These are phyloP conservation scores for Siniperca undulata DNA, from an alignment of 2,797 vertebrate species.

Conservation along the genomic window DNA sequence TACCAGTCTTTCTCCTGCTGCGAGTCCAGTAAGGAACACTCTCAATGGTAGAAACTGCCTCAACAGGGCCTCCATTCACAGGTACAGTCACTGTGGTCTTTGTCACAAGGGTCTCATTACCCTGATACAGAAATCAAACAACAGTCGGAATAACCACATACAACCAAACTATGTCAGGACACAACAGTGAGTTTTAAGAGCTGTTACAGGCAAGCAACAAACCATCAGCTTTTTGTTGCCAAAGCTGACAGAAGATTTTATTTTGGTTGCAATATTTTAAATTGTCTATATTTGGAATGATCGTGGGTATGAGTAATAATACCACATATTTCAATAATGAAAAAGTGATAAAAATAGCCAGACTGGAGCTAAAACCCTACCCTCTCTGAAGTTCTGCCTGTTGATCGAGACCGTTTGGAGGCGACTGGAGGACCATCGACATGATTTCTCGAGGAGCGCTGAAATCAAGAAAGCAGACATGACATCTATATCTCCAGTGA, in stretches of 20 bases:
- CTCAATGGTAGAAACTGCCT: slow-evolving; percentile 95
- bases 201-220: neutral
- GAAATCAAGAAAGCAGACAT: slow-evolving; percentile 50
- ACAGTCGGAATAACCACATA: neutral
- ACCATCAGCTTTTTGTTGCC: neutral
- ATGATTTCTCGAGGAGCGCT: slow-evolving; percentile 94
- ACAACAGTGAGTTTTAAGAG: neutral
- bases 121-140: slow-evolving; percentile 76
- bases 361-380: slow-evolving; percentile 68
- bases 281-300: neutral
- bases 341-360: neutral
- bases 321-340: neutral
- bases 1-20: slow-evolving; percentile 91
- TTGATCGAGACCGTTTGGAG: slow-evolving; percentile 91
- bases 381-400: slow-evolving; percentile 86
- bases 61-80: slow-evolving; percentile 91
- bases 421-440: slow-evolving; percentile 90
- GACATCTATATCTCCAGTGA: neutral
- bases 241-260: neutral
- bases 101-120: slow-evolving; percentile 93
- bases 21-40: slow-evolving; percentile 91
- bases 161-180: neutral
- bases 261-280: neutral
- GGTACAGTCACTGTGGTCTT: slow-evolving; percentile 95
- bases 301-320: no score